Percentiles rank a stretch among this genome's conserved stretches.
phyloP scores from a whole-genome alignment of 2,888 invertebrate genomes.

The Callyntrura sp. region DNA sequence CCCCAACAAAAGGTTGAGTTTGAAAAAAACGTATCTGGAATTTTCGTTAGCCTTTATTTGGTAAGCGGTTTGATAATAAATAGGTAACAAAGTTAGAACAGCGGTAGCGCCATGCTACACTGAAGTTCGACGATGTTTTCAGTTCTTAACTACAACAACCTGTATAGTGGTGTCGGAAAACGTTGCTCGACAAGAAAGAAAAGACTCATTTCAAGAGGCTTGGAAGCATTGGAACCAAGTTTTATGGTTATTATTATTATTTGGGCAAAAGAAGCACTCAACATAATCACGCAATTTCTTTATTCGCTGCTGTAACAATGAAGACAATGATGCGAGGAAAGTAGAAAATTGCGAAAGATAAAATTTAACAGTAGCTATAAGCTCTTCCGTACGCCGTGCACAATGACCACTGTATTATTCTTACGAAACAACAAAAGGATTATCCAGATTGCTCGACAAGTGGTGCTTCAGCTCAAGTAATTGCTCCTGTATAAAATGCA shows the following conservation, averaged over 20 bases:
- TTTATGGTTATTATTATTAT: conserved; percentile 67
- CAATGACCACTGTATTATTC: conserved; percentile 27
- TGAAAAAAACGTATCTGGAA: too few species aligned
- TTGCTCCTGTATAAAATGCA: background rate
- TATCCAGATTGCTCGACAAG: background rate
- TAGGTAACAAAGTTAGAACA: background rate
- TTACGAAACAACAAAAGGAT: conserved; percentile 26
- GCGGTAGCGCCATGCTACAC: background rate
- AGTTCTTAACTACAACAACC: background rate
- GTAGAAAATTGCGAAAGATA: conserved; percentile 57
- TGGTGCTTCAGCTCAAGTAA: background rate
- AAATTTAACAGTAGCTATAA: conserved; percentile 36
- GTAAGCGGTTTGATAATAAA: too few species aligned
- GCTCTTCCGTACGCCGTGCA: background rate
- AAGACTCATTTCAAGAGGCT: conserved; percentile 41
- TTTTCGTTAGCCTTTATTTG: too few species aligned
- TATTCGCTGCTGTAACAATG: conserved; percentile 58
- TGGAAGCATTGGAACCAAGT: conserved; percentile 48
- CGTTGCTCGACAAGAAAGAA: background rate
- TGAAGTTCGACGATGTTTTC: background rate
- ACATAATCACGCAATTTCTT: conserved; percentile 72
- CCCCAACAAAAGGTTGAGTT: too few species aligned
- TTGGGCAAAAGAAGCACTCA: conserved; percentile 52
- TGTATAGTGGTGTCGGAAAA: background rate
- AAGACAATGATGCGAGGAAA: conserved; percentile 51